Evolutionary conservation across 2,797 vertebrate genomes (phyloP), one percentile per base, ranked within the genome.

Genomic region (Myotis vivesi): DNA sequence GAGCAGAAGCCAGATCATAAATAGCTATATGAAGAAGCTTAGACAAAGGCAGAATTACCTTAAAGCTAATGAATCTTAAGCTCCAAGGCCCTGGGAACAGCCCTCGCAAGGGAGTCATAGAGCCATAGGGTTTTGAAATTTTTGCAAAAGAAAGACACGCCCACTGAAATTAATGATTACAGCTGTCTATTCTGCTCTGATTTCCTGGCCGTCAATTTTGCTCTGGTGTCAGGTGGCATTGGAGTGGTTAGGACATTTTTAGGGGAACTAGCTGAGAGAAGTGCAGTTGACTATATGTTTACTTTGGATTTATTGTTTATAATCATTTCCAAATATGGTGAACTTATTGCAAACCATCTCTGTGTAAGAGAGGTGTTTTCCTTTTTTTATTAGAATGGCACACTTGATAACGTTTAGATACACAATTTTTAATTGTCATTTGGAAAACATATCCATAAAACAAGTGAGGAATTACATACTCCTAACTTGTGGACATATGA

Each of bases 1-100:
- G 20, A 72, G 16, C 76, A 96, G 76, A 95, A 87, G 22, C 25
- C 53, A 69, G 20, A 28, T 90, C 57, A 73, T 76, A 94, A 92
- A 57, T 5, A 81, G 51, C 57, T 62, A 4, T 8, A 86, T 79
- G 44, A 88, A 73, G 62, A 90, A 85, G 10, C 64, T 17, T 77
- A 28, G 3, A 66, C 73, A 41, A 82, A 89, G 16, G 64, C 66
- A 86, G 53, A 94, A 80, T 68, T 84, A 44, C 28, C 20, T 53
- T 16, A 38, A 76, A 93, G 28, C 28, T 72, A 62, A 66, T 30
- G 22, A 88, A 90, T 19, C 55, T 79, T 77, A 75, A 69, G 49
- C 7, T 38, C 69, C 36, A 83, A 69, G 25, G 3, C n/a, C 53
- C 25, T 57, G 7, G 51, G 10, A 77, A 33, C 38, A 10, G 16